Conservation (phyloP, 2,888 invertebrate genomes). For the Pasiphila rectangulata region DNA sequence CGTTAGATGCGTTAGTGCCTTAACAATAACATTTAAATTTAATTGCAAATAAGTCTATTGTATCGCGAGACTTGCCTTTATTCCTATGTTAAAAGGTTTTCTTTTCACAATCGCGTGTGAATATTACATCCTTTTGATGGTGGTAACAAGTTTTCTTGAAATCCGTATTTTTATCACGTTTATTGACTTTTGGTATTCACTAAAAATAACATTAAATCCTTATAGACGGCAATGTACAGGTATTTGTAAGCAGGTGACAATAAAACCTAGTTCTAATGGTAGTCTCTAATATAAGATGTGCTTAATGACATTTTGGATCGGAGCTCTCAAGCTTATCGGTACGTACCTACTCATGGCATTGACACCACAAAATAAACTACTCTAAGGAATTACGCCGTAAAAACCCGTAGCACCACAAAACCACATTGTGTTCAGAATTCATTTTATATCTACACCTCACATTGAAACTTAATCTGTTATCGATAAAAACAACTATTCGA, state of each 20-base stretch:
- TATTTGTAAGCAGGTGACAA: no score
- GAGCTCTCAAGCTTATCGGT: no score
- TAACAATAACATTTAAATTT: constrained; percentile 48
- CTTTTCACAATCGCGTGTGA: constrained; percentile 22
- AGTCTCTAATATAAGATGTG: no score
- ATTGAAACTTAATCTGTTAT: constrained; percentile 42
- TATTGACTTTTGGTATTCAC: not conserved
- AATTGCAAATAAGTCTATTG: constrained; percentile 49
- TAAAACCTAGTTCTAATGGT: no score
- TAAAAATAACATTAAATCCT: not conserved
- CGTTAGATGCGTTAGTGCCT: constrained; percentile 45
- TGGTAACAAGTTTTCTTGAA: constrained; percentile 22
- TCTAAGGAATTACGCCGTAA: constrained; percentile 41
- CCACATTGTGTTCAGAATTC: constrained; percentile 38
- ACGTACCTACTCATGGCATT: not conserved
- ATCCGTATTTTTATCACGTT: constrained; percentile 7
- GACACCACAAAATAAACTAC: constrained; percentile 40
- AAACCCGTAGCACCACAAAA: constrained; percentile 34
- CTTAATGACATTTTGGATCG: no score
- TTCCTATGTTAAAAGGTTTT: constrained; percentile 25
- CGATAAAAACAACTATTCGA: constrained; percentile 36
- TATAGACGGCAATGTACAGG: constrained; percentile 2
- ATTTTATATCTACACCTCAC: constrained; percentile 42
- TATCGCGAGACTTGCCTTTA: constrained; percentile 27
- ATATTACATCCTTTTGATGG: constrained; percentile 17